Evolutionary conservation across 2,888 invertebrate genomes (phyloP), one percentile per base, ranked within the genome.

Genomic region (Agrotis puta): DNA sequence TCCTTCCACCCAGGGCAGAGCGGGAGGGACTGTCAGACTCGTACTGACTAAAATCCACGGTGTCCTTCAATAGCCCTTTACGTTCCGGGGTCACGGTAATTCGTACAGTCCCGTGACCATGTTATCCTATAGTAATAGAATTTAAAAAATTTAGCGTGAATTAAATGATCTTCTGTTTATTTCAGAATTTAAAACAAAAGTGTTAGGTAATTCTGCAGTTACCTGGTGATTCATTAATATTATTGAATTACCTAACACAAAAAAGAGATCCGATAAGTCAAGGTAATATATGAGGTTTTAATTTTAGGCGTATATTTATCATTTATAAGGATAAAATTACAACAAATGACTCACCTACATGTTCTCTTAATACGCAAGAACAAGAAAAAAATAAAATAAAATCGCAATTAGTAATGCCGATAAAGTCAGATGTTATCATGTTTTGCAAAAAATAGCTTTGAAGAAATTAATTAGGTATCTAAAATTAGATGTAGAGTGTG

Each of bases 361-460:
- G 11, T 62, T 33, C 16, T 18, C 16, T 2, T 39, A n/a, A 24
- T n/a, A 16, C 16, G 22, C 4, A 48, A n/a, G n/a, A 64, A 43
- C n/a, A 3, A 50, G 2, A 43, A n/a, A 24, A 20, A 20, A 51
- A 24, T 18, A 45, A 6, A 50, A 13, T 43, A 66, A 43, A 5
- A 16, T 3, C 33, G 3, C n/a, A 39, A 39, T 33, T n/a, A 22
- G 5, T 45, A 43, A 27, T 2, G 20, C 22, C 33, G 70, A 68
- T 53, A 53, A 53, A 33, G 18, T 22, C 1, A 7, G 2, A 20
- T 68, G 45, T 68, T 45, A 53, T 69, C 27, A 5, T 33, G 27
- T 68, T 69, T 53, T 22, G 11, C 18, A 33, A 33, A 70, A n/a
- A 11, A 22, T 14, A 22, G 14, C 33, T 65, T 65, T 45, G n/a